These are phyloP conservation scores for Netelia virgata DNA, from an alignment of 2,888 invertebrate species.

Conservation along the genomic window DNA sequence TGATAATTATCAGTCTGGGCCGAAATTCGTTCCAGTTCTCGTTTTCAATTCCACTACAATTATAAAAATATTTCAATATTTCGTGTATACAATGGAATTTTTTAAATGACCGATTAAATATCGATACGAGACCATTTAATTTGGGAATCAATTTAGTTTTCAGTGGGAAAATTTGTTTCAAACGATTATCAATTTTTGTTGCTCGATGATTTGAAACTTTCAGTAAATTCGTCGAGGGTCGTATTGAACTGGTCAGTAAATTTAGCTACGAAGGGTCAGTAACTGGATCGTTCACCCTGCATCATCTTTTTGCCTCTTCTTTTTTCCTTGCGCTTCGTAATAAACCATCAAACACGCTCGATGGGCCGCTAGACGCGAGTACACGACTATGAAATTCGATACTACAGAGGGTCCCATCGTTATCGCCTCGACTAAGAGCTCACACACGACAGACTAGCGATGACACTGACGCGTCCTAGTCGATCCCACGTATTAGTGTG, in stretches of 20 bases:
- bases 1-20: constrained; percentile 27
- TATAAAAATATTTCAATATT: too few relatives aligned
- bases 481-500: constrained; percentile 35
- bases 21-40: constrained; percentile 11
- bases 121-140: background rate
- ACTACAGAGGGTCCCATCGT: constrained; percentile 37
- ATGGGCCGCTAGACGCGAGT: constrained; percentile 19
- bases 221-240: background rate
- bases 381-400: constrained; percentile 59
- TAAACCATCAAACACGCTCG: constrained; percentile 40
- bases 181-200: background rate
- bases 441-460: constrained; percentile 4
- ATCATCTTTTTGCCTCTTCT: background rate
- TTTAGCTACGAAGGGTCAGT: background rate
- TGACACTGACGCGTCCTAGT: constrained; percentile 40
- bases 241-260: background rate
- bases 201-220: background rate
- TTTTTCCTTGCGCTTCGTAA: constrained; percentile 24
- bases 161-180: background rate
- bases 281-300: constrained; percentile 36
- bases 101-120: background rate
- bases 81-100: background rate
- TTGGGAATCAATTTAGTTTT: background rate
- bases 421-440: constrained; percentile 27
- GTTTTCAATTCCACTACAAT: too few relatives aligned